phyloP scores from a whole-genome alignment of 1,140 invertebrate species.

The Mesaphorura yosii region DNA sequence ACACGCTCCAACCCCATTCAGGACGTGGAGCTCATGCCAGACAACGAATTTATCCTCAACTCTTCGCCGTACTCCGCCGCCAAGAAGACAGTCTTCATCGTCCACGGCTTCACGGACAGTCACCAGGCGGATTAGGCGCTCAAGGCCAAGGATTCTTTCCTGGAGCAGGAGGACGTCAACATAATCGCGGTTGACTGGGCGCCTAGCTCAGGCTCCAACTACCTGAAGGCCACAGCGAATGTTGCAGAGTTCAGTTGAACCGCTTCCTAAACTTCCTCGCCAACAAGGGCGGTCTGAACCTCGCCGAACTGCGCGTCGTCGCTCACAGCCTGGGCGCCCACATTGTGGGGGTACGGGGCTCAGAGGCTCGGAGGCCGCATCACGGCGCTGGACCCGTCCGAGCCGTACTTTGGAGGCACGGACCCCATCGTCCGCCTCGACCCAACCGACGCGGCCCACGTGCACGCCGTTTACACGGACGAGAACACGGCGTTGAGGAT shows the following conservation, averaged over 20 bases:
- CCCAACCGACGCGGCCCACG: constrained; percentile 37
- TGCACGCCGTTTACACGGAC: constrained; percentile 42
- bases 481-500: constrained; percentile 20
- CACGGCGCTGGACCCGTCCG: constrained; percentile 43
- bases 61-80: constrained; percentile 8
- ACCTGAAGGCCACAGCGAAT: constrained; percentile 34
- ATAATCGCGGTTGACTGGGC: constrained; percentile 34
- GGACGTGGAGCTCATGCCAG: constrained; percentile 14
- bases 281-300: constrained; percentile 11
- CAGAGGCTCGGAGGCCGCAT: constrained; percentile 11
- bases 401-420: constrained; percentile 42
- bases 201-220: constrained; percentile 32
- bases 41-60: constrained; percentile 16
- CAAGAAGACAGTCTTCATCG: constrained; percentile 15
- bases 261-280: constrained; percentile 31
- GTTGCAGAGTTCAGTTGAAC: constrained; percentile 33
- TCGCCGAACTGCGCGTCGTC: constrained; percentile 13
- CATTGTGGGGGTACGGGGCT: constrained; percentile 14
- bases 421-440: constrained; percentile 39
- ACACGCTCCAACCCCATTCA: constrained; percentile 5
- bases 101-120: constrained; percentile 24
- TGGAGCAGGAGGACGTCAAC: constrained; percentile 32
- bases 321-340: constrained; percentile 23
- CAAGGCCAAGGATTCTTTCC: constrained; percentile 13
- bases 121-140: constrained; percentile 8